phyloP scores from a whole-genome alignment of 2,888 invertebrate species.

The Lasioglossum leucozonium region DNA sequence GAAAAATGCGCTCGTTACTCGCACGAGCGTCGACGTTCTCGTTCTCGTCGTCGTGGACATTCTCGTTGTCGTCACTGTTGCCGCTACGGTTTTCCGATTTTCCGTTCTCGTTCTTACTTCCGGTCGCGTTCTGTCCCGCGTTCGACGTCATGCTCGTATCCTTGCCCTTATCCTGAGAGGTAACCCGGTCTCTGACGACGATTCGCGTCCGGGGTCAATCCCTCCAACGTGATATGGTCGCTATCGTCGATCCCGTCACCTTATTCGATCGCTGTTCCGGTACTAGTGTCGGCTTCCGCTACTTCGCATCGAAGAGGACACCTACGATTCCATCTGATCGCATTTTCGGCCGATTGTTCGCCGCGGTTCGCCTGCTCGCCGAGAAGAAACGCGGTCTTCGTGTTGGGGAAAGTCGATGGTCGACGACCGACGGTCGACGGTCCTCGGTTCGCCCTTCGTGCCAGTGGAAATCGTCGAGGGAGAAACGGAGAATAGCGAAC shows the following conservation, averaged over 20 bases:
- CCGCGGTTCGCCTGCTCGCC: background rate
- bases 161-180: background rate
- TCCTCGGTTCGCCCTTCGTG: background rate
- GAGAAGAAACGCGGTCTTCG: background rate
- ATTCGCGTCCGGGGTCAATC: background rate
- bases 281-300: background rate
- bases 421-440: background rate
- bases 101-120: background rate
- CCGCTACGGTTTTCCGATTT: background rate
- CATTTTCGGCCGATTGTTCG: background rate
- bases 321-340: background rate
- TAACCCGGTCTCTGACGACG: background rate
- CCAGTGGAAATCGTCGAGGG: conserved; percentile 9
- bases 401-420: background rate
- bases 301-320: background rate
- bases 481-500: background rate
- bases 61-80: background rate
- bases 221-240: conserved; percentile 1
- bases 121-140: no score
- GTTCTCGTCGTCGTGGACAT: background rate
- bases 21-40: background rate
- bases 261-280: background rate
- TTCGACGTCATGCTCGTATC: background rate
- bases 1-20: conserved; percentile 43
- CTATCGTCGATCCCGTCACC: background rate